Conservation (phyloP, 1,140 invertebrate species). For the Drosophila ogumai region DNA sequence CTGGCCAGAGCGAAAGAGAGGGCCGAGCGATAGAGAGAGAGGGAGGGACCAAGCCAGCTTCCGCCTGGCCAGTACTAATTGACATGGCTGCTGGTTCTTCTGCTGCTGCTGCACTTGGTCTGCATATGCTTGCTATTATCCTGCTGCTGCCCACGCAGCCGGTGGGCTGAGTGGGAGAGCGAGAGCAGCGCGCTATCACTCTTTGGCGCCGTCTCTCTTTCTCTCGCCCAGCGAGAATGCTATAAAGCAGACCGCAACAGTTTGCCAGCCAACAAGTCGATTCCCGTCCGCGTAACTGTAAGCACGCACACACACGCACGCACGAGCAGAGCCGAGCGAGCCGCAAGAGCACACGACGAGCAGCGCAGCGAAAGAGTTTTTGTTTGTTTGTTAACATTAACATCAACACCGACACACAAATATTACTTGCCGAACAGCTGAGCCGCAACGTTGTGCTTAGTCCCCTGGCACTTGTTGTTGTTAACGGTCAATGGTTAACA, state of each 20-base stretch:
- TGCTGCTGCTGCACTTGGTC: conserved; percentile 16
- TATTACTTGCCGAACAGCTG: conserved; percentile 38
- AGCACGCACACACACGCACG: conserved; percentile 35
- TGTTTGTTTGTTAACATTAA: conserved; percentile 23
- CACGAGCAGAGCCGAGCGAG: conserved; percentile 12
- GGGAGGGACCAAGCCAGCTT: background rate
- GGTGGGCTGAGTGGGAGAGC: conserved; percentile 8
- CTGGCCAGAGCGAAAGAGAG: conserved; percentile 9
- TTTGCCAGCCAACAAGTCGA: conserved; percentile 59
- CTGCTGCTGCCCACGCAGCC: conserved; percentile 20
- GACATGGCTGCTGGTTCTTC: conserved; percentile 6
- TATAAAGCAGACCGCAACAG: conserved; percentile 65
- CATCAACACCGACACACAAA: conserved; percentile 11
- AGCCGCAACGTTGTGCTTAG: conserved; percentile 17
- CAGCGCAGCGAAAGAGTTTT: conserved; percentile 20
- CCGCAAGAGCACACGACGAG: background rate
- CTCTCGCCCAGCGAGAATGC: conserved; percentile 21
- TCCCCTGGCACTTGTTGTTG: conserved; percentile 9
- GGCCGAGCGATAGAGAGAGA: background rate
- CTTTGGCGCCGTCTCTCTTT: conserved; percentile 28
- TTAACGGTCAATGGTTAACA: conserved; percentile 2
- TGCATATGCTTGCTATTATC: conserved; percentile 6
- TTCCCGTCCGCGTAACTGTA: conserved; percentile 67
- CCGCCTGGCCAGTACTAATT: conserved; percentile 42
- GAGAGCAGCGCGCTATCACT: conserved; percentile 10